Base-by-base conservation (phyloP, 2,888 invertebrate genomes). In the Lasioglossum zephyrum region DNA sequence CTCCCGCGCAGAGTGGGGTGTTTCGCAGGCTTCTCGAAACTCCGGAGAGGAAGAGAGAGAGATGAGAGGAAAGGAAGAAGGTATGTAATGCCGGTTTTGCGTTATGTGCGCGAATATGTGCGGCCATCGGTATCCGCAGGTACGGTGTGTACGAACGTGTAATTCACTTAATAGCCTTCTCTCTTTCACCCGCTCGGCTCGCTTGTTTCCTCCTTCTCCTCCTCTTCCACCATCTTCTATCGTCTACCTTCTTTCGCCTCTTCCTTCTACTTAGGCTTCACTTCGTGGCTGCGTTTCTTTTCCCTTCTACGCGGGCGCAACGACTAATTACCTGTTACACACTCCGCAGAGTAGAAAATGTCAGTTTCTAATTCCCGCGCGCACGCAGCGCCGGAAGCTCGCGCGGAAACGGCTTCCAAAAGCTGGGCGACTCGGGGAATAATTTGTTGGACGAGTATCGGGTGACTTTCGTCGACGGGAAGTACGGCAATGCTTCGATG, bases 301-400 rank as follows among this genome's bases (percentile, higher is more conserved):
- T 74, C 70, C 79, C 81, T 79, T 81, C 41, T 47, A 73, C 77
- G 85, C 77, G 84, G 80, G 88, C 76, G 87, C 90, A 89, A 91
- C 84, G 90, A 90, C 89, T 92, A 93, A 93, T 93, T 92, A 92
- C 88, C 91, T 90, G 90, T 92, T 93, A 92, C 92, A 92, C 92
- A 93, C 93, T 92, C 88, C 88, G 90, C 86, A 89, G 90, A 93
- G 93, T 92, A 93, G 92, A 93, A 92, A 93, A 93, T 91, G 88
- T 89, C 88, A 87, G 87, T 89, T 88, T 89, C 89, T 85, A 90
- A 89, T 90, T 87, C 84, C 66, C 70, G 77, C 77, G 73, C 66
- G 66, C 82, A 79, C 80, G 86, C 77, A 69, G 73, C 26, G 60
- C 73, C 70, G 57, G 73, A 79, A 63, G 77, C 77, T 57, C 26